phyloP scores from a whole-genome alignment of 1,140 invertebrate genomes.

The Grapholita molesta region DNA sequence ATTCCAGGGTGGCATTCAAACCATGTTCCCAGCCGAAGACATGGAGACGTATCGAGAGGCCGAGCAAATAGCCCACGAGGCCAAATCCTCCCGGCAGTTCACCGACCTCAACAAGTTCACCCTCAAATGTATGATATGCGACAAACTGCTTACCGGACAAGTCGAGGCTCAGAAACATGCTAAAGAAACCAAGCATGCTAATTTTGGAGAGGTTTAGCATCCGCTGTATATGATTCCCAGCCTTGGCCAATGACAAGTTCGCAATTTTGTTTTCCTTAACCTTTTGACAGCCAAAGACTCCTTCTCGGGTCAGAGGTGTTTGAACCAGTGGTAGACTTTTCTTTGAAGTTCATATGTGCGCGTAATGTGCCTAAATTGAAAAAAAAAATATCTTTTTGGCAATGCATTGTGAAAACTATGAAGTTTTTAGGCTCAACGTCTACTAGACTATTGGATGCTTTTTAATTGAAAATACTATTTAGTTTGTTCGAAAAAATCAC shows the following conservation, averaged over 20 bases:
- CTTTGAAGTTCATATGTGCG: too few relatives aligned
- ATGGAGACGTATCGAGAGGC: slow-evolving; percentile 86
- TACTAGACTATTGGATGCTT: too few relatives aligned
- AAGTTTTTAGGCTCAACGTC: too few relatives aligned
- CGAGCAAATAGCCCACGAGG: slow-evolving; percentile 90
- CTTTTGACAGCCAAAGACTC: too few relatives aligned
- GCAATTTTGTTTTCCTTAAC: not conserved
- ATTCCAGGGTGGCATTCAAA: slow-evolving; percentile 83
- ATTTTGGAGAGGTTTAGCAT: slow-evolving; percentile 91
- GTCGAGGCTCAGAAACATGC: slow-evolving; percentile 91
- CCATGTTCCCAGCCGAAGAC: slow-evolving; percentile 89
- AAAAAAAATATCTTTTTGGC: too few relatives aligned
- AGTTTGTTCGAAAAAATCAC: too few relatives aligned
- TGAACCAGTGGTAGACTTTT: too few relatives aligned
- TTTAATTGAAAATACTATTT: too few relatives aligned
- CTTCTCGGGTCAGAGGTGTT: too few relatives aligned
- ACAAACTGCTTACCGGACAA: slow-evolving; percentile 86
- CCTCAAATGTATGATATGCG: slow-evolving; percentile 89
- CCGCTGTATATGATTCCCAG: not conserved
- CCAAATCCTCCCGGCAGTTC: slow-evolving; percentile 91
- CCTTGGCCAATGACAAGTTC: not conserved
- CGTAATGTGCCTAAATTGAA: too few relatives aligned
- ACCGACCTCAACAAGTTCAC: slow-evolving; percentile 94
- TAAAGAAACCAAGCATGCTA: slow-evolving; percentile 89
- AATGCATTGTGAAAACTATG: too few relatives aligned